Base-by-base conservation (phyloP, 2,113 vertebrate species). In the Sylvilagus bachmani region DNA sequence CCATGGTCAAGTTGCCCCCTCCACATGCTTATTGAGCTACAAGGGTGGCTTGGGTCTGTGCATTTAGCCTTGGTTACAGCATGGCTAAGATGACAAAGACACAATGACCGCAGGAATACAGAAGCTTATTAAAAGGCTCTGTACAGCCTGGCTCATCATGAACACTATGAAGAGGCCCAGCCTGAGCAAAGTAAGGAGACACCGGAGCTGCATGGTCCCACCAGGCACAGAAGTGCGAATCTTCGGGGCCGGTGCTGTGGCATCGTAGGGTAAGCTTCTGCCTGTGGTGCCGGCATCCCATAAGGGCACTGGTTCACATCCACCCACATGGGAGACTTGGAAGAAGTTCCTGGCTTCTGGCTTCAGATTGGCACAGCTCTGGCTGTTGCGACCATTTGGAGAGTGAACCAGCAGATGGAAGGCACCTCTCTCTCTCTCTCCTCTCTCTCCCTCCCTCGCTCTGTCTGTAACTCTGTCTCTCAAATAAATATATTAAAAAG, bases 81-180 rank as follows among this genome's bases (percentile, higher is more conserved):
- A 81, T 81, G 69, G 44, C 89, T 89, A 71, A 33, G 44, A 51
- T 51, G 58, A 79, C 73, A 90, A 88, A 95, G 51, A 93, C 58
- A 93, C 27, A 27, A 61, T 62, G 38, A 93, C 36, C 82, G 11
- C 31, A 93, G 62, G 38, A 62, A 81, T 86, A 17, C 21, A 33
- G 71, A 90, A 87, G 49, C 58, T 38, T 17, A 33, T 44, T 71
- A 53, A 86, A 93, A 36, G 49, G 9, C 79, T 82, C 38, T 36
- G 10, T 14, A 58, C 58, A 67, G 29, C 3, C 33, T 53, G 78
- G 29, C 64, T 77, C 51, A 80, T 81, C 75, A 58, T 12, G 55
- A 69, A 38, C 49, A 90, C n/a, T 70, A 73, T 21, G 62, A 84
- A 49, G 82, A 81, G 6, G 25, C 14, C 84, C 58, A 24, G 25